Conservation (phyloP, 2,888 invertebrate genomes). For the Hydropsyche betteni region DNA sequence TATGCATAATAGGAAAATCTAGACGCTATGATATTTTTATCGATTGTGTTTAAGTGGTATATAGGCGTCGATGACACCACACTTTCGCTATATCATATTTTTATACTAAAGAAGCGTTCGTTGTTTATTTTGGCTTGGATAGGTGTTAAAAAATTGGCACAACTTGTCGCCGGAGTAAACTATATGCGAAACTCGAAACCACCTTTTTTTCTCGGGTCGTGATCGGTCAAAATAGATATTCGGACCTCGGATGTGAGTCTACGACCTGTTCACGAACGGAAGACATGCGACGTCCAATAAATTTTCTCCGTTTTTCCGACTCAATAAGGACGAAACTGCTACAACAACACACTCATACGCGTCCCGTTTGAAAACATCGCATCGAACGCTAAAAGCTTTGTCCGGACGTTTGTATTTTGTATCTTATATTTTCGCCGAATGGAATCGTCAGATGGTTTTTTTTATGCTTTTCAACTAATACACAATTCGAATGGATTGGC, state of each 20-base stretch:
- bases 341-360: not conserved
- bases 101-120: not conserved
- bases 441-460: too few species aligned
- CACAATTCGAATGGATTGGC: too few species aligned
- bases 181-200: constrained; percentile 17
- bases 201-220: not conserved
- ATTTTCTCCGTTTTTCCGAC: constrained; percentile 8
- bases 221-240: constrained; percentile 22
- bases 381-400: too few species aligned
- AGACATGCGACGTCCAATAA: constrained; percentile 15
- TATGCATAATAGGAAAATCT: too few species aligned
- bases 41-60: constrained; percentile 17
- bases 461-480: too few species aligned
- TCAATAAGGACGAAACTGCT: not conserved
- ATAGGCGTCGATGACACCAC: constrained; percentile 14
- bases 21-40: constrained; percentile 15
- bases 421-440: too few species aligned
- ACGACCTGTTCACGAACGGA: constrained; percentile 16
- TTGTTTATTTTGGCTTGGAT: constrained; percentile 25
- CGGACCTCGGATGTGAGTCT: constrained; percentile 3
- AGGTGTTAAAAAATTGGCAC: constrained; percentile 25
- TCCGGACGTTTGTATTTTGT: too few species aligned
- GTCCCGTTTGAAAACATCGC: too few species aligned
- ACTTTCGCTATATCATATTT: not conserved
- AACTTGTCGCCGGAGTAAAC: constrained; percentile 14